A percentile compares a stretch with the other conserved stretches of the same genome.
Conservation (phyloP, 2,888 invertebrate genomes). For the Schizaphis graminum region DNA sequence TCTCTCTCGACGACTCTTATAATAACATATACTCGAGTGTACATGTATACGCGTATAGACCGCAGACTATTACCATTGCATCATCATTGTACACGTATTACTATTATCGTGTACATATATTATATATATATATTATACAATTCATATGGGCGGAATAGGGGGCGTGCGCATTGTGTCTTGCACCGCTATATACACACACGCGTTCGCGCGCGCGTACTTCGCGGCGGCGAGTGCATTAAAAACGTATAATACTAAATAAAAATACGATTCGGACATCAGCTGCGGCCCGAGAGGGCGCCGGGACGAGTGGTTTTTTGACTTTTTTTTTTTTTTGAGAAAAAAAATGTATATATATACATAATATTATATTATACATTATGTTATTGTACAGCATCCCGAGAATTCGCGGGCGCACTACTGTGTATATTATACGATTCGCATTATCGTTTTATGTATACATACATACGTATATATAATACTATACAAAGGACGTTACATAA, state of each 20-base stretch:
- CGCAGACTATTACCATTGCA: constrained; percentile 49
- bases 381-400: neutral
- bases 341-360: neutral
- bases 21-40: neutral
- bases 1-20: neutral
- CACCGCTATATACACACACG: too few species aligned
- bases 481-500: constrained; percentile 49
- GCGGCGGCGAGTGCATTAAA: constrained; percentile 43
- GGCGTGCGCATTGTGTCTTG: constrained; percentile 15
- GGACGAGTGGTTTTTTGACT: constrained; percentile 61
- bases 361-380: neutral
- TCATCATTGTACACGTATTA: constrained; percentile 39
- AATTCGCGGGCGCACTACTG: neutral
- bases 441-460: constrained; percentile 11
- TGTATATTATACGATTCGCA: neutral
- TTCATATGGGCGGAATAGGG: constrained; percentile 42
- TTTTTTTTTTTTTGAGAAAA: constrained; percentile 41
- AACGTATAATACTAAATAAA: constrained; percentile 33
- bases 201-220: neutral
- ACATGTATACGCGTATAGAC: neutral
- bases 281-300: constrained; percentile 22
- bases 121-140: neutral
- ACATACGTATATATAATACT: neutral
- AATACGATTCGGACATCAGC: constrained; percentile 48
- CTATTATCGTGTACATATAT: neutral